Percentiles rank a stretch among this genome's conserved stretches.
Conservation (phyloP, 30 jellyfish, hydroid and myxozoan species). For the Aurelia sp. region DNA sequence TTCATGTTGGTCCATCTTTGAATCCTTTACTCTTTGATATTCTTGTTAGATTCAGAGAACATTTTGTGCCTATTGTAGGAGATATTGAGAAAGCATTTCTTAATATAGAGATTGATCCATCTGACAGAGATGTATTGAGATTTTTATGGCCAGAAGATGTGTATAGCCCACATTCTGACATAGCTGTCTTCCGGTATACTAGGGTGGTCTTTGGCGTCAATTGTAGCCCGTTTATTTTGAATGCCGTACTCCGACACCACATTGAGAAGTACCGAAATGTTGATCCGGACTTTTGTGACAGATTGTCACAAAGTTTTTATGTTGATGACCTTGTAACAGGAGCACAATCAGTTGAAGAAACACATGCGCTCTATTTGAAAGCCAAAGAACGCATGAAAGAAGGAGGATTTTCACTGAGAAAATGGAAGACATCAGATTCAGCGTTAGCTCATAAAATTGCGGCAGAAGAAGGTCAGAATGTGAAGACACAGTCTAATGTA, state of each 20-base stretch:
- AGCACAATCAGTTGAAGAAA: background rate
- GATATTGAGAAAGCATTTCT: no score
- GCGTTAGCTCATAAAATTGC: background rate
- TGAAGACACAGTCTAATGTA: no score
- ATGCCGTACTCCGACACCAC: no score
- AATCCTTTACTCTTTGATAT: background rate
- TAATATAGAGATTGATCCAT: no score
- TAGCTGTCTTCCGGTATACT: background rate
- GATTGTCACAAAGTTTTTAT: background rate
- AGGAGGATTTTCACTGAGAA: background rate
- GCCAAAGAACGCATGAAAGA: constrained; percentile 3
- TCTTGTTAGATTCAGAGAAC: constrained; percentile 7
- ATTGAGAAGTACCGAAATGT: no score
- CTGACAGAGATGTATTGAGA: no score
- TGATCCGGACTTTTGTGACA: no score
- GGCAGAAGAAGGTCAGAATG: background rate
- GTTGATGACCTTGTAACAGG: background rate
- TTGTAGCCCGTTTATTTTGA: no score
- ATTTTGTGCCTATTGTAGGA: background rate
- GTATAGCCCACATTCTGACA: background rate
- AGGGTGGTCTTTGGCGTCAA: background rate
- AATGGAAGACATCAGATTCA: background rate
- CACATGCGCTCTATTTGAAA: background rate
- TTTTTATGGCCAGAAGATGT: background rate
- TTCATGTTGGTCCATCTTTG: constrained; percentile 31